Conservation (phyloP, 2,888 invertebrate species). For the Cerceris rybyensis region DNA sequence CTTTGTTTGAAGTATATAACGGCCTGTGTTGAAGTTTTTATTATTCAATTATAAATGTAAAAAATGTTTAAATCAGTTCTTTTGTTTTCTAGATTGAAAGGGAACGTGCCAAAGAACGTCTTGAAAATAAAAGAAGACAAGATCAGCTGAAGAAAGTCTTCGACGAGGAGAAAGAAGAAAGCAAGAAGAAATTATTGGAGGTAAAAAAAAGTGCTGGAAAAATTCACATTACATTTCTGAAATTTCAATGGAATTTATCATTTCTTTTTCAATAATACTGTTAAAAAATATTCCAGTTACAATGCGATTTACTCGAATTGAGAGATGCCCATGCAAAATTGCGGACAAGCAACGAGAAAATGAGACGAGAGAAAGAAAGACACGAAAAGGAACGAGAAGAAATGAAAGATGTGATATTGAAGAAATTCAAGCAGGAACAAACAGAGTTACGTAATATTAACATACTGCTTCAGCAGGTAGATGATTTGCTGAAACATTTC, state of each 20-base stretch:
- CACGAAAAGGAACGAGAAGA: conserved; percentile 91
- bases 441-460: conserved; percentile 90
- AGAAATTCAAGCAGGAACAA: conserved; percentile 83
- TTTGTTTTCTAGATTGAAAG: conserved; percentile 87
- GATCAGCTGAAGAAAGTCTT: conserved; percentile 92
- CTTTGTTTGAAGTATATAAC: conserved; percentile 84
- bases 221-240: background rate
- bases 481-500: conserved; percentile 89
- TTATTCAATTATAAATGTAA: background rate
- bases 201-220: conserved; percentile 67
- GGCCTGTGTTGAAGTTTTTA: background rate
- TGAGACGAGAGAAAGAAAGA: conserved; percentile 93
- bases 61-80: background rate
- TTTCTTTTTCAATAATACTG: background rate
- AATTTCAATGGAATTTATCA: background rate
- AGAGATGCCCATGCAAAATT: conserved; percentile 96
- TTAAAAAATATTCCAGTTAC: conserved; percentile 83
- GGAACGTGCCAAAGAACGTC: conserved; percentile 93
- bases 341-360: conserved; percentile 94
- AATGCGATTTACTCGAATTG: conserved; percentile 93
- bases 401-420: conserved; percentile 82
- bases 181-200: conserved; percentile 89
- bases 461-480: conserved; percentile 89
- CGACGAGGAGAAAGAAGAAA: conserved; percentile 95
- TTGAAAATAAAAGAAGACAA: conserved; percentile 92